Percentiles rank a stretch among this genome's conserved stretches.
These are phyloP conservation scores for Nymphalis urticae DNA, from an alignment of 2,888 invertebrate genomes.

Conservation along the genomic window DNA sequence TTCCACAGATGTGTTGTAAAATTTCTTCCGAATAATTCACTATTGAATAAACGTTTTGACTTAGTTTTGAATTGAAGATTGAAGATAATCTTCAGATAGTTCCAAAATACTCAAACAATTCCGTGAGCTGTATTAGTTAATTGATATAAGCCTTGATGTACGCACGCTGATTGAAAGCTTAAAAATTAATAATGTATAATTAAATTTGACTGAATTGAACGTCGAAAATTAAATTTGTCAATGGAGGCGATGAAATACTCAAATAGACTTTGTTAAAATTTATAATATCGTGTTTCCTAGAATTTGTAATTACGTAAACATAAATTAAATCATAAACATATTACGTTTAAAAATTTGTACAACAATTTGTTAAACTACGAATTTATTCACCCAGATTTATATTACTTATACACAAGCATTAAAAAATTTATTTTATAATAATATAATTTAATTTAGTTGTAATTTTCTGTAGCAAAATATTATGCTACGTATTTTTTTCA, in stretches of 20 bases:
- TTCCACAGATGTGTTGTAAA: no score
- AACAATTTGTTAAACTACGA: no score
- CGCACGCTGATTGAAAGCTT: slow-evolving; percentile 9
- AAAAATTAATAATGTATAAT: slow-evolving; percentile 20
- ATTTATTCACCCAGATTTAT: no score
- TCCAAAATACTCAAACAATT: not conserved
- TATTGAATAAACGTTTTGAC: no score
- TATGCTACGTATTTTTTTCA: not conserved
- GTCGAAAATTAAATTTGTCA: slow-evolving; percentile 18
- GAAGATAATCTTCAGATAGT: no score
- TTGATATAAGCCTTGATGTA: slow-evolving; percentile 2
- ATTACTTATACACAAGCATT: no score
- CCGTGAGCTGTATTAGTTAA: not conserved
- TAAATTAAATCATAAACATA: no score
- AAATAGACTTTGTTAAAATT: not conserved
- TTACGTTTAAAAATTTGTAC: not conserved
- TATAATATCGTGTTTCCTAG: not conserved
- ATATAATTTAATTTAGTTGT: not conserved
- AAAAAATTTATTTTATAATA: no score
- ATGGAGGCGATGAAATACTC: not conserved
- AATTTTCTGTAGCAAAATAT: not conserved
- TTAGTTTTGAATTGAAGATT: no score
- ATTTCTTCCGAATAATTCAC: no score
- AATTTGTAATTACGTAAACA: not conserved
- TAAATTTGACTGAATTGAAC: slow-evolving; percentile 6